These are phyloP conservation scores for Drosophila lowei DNA, from an alignment of 1,140 invertebrate species.

Conservation along the genomic window DNA sequence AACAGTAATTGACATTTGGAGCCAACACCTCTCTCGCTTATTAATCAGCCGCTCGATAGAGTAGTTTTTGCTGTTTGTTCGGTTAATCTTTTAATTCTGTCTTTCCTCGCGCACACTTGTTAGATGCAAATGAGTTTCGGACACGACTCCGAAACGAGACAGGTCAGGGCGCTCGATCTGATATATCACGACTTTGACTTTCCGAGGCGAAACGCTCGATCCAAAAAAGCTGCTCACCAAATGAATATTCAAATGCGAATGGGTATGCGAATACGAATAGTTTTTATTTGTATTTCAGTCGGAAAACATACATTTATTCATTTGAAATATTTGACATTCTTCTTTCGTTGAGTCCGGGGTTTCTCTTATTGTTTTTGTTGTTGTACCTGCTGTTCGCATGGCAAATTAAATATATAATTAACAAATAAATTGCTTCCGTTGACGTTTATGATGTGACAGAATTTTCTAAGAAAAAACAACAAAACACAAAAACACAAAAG, in stretches of 20 bases:
- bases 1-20: constrained; percentile 63
- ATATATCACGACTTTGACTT: constrained; percentile 66
- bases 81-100: constrained; percentile 60
- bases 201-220: constrained; percentile 28
- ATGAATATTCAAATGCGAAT: constrained; percentile 64
- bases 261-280: neutral
- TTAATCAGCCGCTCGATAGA: constrained; percentile 53
- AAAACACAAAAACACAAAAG: constrained; percentile 25
- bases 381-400: constrained; percentile 52
- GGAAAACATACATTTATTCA: constrained; percentile 39
- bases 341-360: constrained; percentile 12
- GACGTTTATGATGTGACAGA: constrained; percentile 68
- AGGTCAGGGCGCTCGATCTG: constrained; percentile 42
- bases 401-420: constrained; percentile 77
- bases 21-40: constrained; percentile 33
- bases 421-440: constrained; percentile 78
- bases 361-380: constrained; percentile 37
- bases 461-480: constrained; percentile 30
- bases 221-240: constrained; percentile 31
- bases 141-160: constrained; percentile 18
- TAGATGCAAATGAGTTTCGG: constrained; percentile 67
- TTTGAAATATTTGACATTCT: constrained; percentile 22
- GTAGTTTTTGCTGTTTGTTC: constrained; percentile 18
- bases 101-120: constrained; percentile 56
- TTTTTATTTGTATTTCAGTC: constrained; percentile 22